These are phyloP conservation scores for Eulemur mongoz DNA, from an alignment of 2,797 vertebrate genomes.

Conservation along the genomic window DNA sequence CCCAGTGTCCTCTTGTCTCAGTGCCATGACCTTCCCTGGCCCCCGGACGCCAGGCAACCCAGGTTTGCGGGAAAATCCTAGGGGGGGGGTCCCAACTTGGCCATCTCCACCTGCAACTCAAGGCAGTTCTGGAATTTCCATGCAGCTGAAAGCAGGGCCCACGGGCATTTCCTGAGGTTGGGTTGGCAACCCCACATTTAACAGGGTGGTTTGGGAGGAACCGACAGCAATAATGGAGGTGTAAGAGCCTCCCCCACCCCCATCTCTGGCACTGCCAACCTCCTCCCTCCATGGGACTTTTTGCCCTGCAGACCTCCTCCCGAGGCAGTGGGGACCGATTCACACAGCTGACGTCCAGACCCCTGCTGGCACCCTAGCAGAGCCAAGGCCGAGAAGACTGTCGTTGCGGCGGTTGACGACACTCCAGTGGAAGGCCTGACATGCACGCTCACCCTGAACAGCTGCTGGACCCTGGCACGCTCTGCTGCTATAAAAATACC, in stretches of 20 bases:
- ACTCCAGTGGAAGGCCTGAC: not conserved
- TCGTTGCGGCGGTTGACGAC: accelerated
- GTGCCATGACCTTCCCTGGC: not conserved
- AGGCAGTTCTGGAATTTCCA: not conserved
- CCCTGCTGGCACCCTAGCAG: not conserved
- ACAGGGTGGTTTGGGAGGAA: not conserved
- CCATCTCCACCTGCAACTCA: not conserved
- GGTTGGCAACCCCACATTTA: not conserved
- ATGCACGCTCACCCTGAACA: not conserved
- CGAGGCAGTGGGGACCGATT: not conserved
- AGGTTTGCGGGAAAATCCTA: not conserved
- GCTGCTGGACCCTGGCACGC: constrained; percentile 23
- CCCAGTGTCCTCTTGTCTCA: not conserved
- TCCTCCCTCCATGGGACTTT: not conserved
- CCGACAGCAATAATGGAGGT: accelerated
- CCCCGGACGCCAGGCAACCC: not conserved
- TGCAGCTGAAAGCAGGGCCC: not conserved
- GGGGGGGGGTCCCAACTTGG: too few relatives aligned
- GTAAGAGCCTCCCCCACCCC: not conserved
- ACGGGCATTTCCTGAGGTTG: not conserved
- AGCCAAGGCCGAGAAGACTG: not conserved
- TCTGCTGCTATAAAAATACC: constrained; percentile 7
- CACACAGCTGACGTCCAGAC: not conserved
- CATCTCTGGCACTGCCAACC: not conserved
- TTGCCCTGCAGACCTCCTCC: not conserved